These are phyloP conservation scores for Actinemys pallida DNA, from an alignment of 2,113 vertebrate species.

Conservation along the genomic window DNA sequence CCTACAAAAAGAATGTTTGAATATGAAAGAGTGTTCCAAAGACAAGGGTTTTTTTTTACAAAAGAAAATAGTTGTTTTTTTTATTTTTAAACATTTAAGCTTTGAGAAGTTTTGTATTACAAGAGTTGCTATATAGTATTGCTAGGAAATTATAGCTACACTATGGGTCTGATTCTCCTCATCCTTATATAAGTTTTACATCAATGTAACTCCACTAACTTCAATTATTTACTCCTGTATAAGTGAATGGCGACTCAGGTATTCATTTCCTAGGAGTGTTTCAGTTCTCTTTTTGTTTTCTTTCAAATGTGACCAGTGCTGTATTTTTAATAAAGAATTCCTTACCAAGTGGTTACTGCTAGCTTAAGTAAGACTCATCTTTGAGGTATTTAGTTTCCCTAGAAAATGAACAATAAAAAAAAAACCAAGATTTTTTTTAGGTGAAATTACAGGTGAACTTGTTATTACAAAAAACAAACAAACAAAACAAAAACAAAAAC, in stretches of 20 bases:
- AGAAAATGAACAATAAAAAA: slow-evolving; percentile 1
- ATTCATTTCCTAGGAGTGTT: not conserved
- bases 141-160: not conserved
- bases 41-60: not conserved
- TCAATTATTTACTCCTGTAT: not conserved
- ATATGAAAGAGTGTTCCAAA: not conserved
- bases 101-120: not conserved
- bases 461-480: not conserved
- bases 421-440: not conserved
- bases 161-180: not conserved
- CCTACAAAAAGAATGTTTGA: not conserved
- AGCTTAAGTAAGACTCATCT: not conserved
- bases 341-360: not conserved
- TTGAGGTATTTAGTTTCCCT: not conserved
- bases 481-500: not conserved
- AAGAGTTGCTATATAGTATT: not conserved
- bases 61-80: not conserved
- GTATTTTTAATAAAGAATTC: not conserved
- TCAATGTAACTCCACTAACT: not conserved
- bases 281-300: not conserved
- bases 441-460: not conserved
- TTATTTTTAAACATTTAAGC: not conserved
- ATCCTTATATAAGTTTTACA: not conserved
- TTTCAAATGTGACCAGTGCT: not conserved
- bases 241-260: not conserved